These are phyloP conservation scores for Narcine bancroftii DNA, from an alignment of 2,113 vertebrate species.

Conservation along the genomic window DNA sequence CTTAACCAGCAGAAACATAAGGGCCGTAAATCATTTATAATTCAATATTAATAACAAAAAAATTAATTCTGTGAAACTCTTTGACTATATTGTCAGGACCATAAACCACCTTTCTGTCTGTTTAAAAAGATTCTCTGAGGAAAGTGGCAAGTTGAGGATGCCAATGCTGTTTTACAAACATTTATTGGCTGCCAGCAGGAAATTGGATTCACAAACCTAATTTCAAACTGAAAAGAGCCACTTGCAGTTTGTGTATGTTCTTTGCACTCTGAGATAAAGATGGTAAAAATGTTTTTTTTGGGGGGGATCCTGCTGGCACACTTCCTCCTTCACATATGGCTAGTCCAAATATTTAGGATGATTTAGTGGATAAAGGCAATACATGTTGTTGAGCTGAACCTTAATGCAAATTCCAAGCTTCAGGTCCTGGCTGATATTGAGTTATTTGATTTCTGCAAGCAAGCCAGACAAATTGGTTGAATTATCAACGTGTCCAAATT, in stretches of 20 bases:
- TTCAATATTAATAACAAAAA: background rate
- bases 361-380: background rate
- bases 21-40: too few species aligned
- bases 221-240: background rate
- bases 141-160: background rate
- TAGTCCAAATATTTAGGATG: background rate
- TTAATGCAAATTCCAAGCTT: background rate
- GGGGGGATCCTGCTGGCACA: background rate
- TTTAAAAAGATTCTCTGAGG: background rate
- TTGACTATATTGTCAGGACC: background rate
- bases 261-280: background rate
- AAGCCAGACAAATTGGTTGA: background rate
- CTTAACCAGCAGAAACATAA: too few species aligned
- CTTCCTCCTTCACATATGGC: background rate
- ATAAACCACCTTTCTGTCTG: background rate
- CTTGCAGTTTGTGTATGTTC: background rate
- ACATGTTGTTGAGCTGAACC: background rate
- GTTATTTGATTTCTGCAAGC: background rate
- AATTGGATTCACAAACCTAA: background rate
- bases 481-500: background rate
- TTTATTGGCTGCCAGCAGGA: background rate
- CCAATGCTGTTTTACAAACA: background rate
- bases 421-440: background rate
- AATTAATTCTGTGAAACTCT: background rate
- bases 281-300: background rate